These are phyloP conservation scores for Botia almorhae DNA, from an alignment of 2,797 vertebrate species.

Conservation along the genomic window DNA sequence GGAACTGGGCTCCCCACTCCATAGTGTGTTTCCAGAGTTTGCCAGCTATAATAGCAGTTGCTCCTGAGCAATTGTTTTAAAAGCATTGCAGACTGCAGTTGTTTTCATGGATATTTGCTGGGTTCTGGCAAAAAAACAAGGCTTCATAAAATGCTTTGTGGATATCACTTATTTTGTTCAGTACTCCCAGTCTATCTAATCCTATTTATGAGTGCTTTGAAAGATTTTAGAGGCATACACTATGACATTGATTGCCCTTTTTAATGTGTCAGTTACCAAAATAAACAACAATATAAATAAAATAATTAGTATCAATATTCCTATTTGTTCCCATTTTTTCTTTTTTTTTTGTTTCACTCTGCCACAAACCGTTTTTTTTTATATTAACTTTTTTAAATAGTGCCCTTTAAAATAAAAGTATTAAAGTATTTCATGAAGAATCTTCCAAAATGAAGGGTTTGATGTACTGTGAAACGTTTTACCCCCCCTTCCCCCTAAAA, in stretches of 20 bases:
- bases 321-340: neutral
- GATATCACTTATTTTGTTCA: constrained; percentile 65
- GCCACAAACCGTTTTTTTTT: no score
- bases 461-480: neutral
- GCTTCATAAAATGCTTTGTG: constrained; percentile 56
- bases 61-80: constrained; percentile 38
- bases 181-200: constrained; percentile 63
- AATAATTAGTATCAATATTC: no score
- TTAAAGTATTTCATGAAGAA: neutral
- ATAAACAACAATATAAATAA: neutral
- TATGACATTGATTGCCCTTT: constrained; percentile 5
- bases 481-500: neutral
- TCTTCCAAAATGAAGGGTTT: neutral
- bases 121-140: constrained; percentile 29
- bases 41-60: constrained; percentile 20
- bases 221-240: neutral
- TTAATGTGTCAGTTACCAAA: neutral
- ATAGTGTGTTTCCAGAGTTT: constrained; percentile 11
- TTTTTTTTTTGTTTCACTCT: no score
- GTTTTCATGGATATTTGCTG: constrained; percentile 55
- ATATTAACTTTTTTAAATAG: no score
- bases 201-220: constrained; percentile 9
- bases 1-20: constrained; percentile 4
- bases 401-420: neutral
- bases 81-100: constrained; percentile 52